Evolutionary conservation across 1,140 invertebrate species (phyloP), one percentile per base, ranked within the genome.

Genomic region (Caligus rogercresseyi): DNA sequence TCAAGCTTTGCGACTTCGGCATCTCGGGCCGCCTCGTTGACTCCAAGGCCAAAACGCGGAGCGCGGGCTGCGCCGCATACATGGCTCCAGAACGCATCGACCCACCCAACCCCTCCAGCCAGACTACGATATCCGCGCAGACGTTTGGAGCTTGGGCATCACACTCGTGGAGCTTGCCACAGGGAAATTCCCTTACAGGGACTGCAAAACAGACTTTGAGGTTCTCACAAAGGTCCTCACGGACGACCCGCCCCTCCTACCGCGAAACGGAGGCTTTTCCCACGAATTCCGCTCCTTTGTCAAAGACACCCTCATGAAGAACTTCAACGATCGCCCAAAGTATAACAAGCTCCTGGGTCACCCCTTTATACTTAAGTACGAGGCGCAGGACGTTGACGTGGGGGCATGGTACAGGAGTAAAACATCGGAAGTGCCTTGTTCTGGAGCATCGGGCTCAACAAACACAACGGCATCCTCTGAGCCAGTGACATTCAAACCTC

Each of bases 1-100:
- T 98, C 2, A 98, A 98, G 75, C 77, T 98, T 23, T 98, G 94
- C 79, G 94, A 98, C 80, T 98, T 98, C 79, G 95, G 94, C 62
- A 98, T 98, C 72, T 95, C 91, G 70, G 94, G 93, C 19, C 80
- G 91, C 64, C 78, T 98, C 43, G 92, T 98, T 0, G 90, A 98
- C 74, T 97, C 93, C 2, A 87, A 96, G 66, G 95, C 94, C 13
- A 94, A 95, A 76, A 96, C 93, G 3, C 85, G 94, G 66, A 90
- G 94, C 77, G 93, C 93, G 43, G 95, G 95, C 1, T 98, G 94
- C 74, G 91, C 94, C 75, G 92, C 92, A 0, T 98, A 98, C 71
- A 97, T 98, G 93, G 93, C 95, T 62, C 90, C 90, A 26, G 90
- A 96, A 74, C 81, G 91, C 71, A 95, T 96, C 73, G 89, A 94